Conservation (phyloP, 2,113 vertebrate species). For the Vicugna pacos region DNA sequence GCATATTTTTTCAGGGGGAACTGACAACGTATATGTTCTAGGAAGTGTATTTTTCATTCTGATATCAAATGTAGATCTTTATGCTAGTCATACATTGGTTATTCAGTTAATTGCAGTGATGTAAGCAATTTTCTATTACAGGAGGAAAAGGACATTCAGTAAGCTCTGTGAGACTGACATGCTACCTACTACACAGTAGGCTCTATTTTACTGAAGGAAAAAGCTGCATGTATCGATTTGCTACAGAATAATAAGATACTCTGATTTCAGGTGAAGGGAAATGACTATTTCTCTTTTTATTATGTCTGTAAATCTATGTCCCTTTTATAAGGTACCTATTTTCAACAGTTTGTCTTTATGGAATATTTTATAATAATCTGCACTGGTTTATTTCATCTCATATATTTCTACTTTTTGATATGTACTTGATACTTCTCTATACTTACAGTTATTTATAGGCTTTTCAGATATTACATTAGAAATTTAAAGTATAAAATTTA, state of each 20-base stretch:
- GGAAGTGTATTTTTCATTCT: slow-evolving; percentile 28
- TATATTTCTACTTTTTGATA: neutral
- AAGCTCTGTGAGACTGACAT: neutral
- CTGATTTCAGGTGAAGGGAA: neutral
- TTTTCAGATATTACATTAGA: neutral
- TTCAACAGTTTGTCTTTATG: neutral
- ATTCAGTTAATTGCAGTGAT: neutral
- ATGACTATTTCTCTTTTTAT: neutral
- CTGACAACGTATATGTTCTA: neutral
- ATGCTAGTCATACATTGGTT: slow-evolving; percentile 21
- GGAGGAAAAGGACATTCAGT: neutral
- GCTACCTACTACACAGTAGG: neutral
- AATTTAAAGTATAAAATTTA: neutral
- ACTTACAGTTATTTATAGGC: neutral
- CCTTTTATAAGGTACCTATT: slow-evolving; percentile 6
- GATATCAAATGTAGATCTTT: slow-evolving; percentile 51
- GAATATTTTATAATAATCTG: neutral
- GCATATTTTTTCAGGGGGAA: neutral
- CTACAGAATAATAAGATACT: neutral
- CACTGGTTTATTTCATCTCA: neutral
- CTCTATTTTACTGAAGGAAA: neutral
- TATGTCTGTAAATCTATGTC: neutral
- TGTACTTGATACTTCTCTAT: neutral
- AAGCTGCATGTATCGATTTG: neutral
- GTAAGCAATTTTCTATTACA: neutral